Percentiles rank a stretch among this genome's conserved stretches.
Evolutionary conservation across 1,140 invertebrate genomes (phyloP).

Genomic region (Tribolium madens): DNA sequence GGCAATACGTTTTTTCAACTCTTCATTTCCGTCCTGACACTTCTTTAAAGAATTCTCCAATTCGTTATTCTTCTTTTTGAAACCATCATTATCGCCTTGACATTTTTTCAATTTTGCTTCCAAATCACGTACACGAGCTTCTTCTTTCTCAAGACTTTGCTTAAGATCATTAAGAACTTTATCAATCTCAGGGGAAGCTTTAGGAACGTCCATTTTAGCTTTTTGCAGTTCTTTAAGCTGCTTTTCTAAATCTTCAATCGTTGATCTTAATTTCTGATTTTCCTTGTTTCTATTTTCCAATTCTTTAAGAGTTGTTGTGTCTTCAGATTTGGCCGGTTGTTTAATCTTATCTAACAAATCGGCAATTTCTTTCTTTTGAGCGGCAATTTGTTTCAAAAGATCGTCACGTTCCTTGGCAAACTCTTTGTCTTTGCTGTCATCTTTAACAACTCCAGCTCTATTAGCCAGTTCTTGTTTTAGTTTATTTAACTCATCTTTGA

Average conservation of each 20-base stretch:
- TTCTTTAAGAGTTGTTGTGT: slow-evolving; percentile 24
- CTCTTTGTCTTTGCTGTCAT: not conserved
- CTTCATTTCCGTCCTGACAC: slow-evolving; percentile 38
- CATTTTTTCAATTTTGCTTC: slow-evolving; percentile 42
- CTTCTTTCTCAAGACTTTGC: slow-evolving; percentile 41
- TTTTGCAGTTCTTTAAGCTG: slow-evolving; percentile 53
- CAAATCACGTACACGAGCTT: slow-evolving; percentile 30
- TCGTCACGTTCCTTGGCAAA: slow-evolving; percentile 4
- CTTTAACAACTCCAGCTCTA: not conserved
- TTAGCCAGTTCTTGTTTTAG: not conserved
- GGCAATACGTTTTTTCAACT: slow-evolving; percentile 42
- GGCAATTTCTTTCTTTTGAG: slow-evolving; percentile 45
- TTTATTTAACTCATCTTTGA: not conserved
- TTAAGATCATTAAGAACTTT: slow-evolving; percentile 45
- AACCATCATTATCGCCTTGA: slow-evolving; percentile 44
- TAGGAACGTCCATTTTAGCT: slow-evolving; percentile 18
- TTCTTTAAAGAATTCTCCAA: slow-evolving; percentile 35
- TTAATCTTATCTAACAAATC: slow-evolving; percentile 50
- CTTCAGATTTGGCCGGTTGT: not conserved
- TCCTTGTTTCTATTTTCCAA: slow-evolving; percentile 43
- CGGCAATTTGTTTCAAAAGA: slow-evolving; percentile 45
- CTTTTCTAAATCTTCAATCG: slow-evolving; percentile 52
- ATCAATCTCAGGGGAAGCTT: slow-evolving; percentile 50
- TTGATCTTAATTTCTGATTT: slow-evolving; percentile 48
- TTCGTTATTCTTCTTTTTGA: slow-evolving; percentile 48